Conservation (phyloP, 2,888 invertebrate species). For the Erebia aethiops region DNA sequence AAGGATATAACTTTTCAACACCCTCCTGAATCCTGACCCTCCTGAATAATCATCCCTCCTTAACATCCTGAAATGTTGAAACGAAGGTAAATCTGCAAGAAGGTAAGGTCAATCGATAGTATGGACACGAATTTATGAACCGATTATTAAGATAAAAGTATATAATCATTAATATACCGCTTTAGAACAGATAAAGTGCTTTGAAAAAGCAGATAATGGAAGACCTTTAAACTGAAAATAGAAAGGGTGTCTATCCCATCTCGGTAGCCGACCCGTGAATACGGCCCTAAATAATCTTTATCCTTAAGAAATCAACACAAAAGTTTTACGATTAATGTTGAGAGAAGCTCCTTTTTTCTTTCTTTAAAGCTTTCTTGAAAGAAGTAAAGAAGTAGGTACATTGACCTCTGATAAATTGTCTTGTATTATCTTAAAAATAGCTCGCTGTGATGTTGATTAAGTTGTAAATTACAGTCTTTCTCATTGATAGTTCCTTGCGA, state of each 20-base stretch:
- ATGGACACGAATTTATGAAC: no score
- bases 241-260: conserved; percentile 8
- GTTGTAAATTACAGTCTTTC: conserved; percentile 20
- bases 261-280: conserved; percentile 25
- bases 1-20: no score
- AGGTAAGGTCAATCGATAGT: no score
- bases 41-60: no score
- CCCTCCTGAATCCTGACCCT: no score
- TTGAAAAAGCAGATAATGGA: not conserved
- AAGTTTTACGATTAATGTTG: conserved; percentile 42
- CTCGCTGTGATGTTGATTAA: conserved; percentile 30
- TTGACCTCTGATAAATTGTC: conserved; percentile 35
- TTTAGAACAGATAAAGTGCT: not conserved
- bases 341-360: conserved; percentile 35
- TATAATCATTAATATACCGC: no score
- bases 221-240: not conserved
- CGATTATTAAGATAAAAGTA: no score
- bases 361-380: conserved; percentile 39
- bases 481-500: conserved; percentile 8
- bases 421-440: conserved; percentile 24
- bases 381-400: conserved; percentile 40
- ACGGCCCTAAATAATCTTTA: conserved; percentile 33
- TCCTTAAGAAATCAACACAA: conserved; percentile 42
- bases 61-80: no score
- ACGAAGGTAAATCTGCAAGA: no score